These are phyloP conservation scores for Mungos mungo DNA, from an alignment of 2,113 vertebrate species.

Conservation along the genomic window DNA sequence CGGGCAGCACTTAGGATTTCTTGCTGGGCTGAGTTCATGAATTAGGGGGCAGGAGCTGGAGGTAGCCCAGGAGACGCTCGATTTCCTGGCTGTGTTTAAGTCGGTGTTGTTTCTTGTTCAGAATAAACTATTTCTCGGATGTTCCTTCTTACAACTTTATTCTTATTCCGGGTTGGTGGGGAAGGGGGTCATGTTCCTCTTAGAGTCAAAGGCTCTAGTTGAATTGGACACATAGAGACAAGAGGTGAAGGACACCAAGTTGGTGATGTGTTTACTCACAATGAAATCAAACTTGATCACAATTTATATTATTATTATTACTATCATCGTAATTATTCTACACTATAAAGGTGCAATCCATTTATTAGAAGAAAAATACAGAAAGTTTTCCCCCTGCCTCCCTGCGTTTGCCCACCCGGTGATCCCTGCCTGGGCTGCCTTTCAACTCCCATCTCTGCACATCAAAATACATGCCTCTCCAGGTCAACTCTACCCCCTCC, in stretches of 20 bases:
- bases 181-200: fast-evolving
- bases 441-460: fast-evolving
- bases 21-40: neutral
- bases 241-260: neutral
- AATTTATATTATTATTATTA: neutral
- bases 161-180: neutral
- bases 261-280: too few relatives aligned
- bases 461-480: neutral
- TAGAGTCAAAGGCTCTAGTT: neutral
- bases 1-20: neutral
- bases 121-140: conserved; percentile 75
- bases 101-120: neutral
- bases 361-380: neutral
- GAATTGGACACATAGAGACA: neutral
- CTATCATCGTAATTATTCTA: neutral
- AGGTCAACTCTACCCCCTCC: neutral
- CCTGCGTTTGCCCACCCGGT: too few relatives aligned
- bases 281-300: neutral
- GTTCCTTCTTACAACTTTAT: neutral
- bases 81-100: neutral
- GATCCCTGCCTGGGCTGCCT: neutral
- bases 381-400: neutral
- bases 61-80: neutral
- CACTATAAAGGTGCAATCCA: neutral
- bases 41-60: neutral